Conservation (phyloP, 2,113 vertebrate genomes). For the Chaetodon trifascialis region DNA sequence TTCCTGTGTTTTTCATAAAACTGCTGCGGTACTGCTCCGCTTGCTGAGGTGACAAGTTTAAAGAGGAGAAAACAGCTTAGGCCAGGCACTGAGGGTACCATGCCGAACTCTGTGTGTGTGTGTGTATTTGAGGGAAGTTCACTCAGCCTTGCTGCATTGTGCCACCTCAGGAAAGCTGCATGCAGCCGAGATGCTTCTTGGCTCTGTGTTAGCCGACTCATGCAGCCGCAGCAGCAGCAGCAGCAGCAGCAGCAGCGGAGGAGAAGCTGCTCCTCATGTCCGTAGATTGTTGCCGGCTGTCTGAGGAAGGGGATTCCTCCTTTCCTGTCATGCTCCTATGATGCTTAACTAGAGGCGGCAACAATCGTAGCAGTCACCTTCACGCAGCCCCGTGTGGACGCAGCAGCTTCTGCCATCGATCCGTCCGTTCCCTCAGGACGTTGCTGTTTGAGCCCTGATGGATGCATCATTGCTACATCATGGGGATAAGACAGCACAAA, state of each 20-base stretch:
- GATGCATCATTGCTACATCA: conserved; percentile 12
- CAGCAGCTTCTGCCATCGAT: conserved; percentile 32
- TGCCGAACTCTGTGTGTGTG: conserved; percentile 10
- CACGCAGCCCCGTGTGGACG: conserved; percentile 37
- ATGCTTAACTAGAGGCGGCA: conserved; percentile 33
- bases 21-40: conserved; percentile 43
- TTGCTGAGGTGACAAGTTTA: conserved; percentile 67
- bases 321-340: conserved; percentile 27
- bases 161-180: conserved; percentile 30
- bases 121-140: conserved; percentile 16
- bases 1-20: conserved; percentile 28
- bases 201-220: conserved; percentile 21
- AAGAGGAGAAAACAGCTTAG: conserved; percentile 43
- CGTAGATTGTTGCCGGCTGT: conserved; percentile 29
- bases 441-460: conserved; percentile 21
- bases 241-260: conserved; percentile 16
- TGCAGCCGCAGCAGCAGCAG: conserved; percentile 16
- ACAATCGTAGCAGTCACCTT: conserved; percentile 39
- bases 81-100: conserved; percentile 4
- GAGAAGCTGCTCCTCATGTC: conserved; percentile 6
- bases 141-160: conserved; percentile 38
- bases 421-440: conserved; percentile 32
- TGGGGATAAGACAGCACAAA: conserved; percentile 20
- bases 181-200: conserved; percentile 37
- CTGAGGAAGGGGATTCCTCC: not conserved